Evolutionary conservation across 1,140 invertebrate species (phyloP), one percentile per base, ranked within the genome.

Genomic region (Acyrthosiphon pisum): DNA sequence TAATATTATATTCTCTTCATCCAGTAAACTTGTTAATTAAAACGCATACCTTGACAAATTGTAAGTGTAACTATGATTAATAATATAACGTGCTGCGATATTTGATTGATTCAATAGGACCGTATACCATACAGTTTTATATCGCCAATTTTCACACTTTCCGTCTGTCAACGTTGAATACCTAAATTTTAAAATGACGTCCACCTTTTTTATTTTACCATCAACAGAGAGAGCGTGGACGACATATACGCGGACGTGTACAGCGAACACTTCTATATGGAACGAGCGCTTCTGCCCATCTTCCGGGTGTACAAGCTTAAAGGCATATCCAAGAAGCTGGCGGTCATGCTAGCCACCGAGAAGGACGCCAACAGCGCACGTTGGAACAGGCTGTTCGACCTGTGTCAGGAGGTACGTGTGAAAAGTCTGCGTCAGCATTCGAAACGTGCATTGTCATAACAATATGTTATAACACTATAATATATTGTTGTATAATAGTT

Each of bases 211-310:
- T 20, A 76, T 76, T 41, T 41, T 35, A 76, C n/a, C 11, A 76
- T 92, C 4, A 41, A 41, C 18, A 93, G 91, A 26, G 91, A 93
- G 48, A 93, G 91, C 50, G 81, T 93, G 22, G 91, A 93, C 37
- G 91, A 93, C 26, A 93, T 93, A 46, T 93, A 93, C 35, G 26
- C 35, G 23, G 91, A 93, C 18, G 91, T 93, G 35, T 93, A 93
- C 50, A 93, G 91, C 81, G 91, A 56, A 93, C 76, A 93, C 35
- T 93, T 93, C n/a, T 93, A 93, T 3, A 53, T 93, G 68, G 91
- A 93, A 93, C 91, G 91, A 86, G 91, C 91, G 23, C 44, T 93
- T 83, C 56, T 93, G 50, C 91, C 91, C 9, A 93, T 93, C 0
- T 93, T 93, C 23, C 91, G 91, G 11, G 91, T 93, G 35, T 93